These are phyloP conservation scores for Diorhabda elongata DNA, from an alignment of 1,140 invertebrate species.

Conservation along the genomic window DNA sequence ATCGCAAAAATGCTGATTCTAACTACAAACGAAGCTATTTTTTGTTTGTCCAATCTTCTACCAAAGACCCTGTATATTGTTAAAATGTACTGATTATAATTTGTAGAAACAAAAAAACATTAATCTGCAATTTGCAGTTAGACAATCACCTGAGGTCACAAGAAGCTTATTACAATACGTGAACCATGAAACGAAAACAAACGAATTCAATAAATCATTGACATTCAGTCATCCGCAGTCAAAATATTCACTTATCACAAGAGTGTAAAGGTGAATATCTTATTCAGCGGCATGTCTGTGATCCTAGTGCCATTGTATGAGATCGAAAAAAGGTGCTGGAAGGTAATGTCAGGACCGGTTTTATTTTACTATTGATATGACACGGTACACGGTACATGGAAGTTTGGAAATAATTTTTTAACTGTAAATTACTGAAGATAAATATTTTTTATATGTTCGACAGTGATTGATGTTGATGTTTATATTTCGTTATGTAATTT, in stretches of 20 bases:
- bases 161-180: background rate
- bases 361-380: background rate
- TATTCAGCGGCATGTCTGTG: conserved; percentile 17
- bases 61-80: too few relatives aligned
- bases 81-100: too few relatives aligned
- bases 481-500: too few relatives aligned
- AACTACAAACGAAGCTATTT: too few relatives aligned
- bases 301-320: conserved; percentile 21
- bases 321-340: conserved; percentile 16
- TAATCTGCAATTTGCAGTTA: background rate
- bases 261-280: conserved; percentile 29
- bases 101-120: too few relatives aligned
- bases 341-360: conserved; percentile 12
- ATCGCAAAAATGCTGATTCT: too few relatives aligned
- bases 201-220: conserved; percentile 21
- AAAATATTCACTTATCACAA: conserved; percentile 26
- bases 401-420: too few relatives aligned
- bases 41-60: too few relatives aligned
- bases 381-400: too few relatives aligned
- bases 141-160: background rate
- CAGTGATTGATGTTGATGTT: too few relatives aligned
- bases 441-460: too few relatives aligned
- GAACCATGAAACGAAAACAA: background rate
- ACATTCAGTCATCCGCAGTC: conserved; percentile 10
- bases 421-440: too few relatives aligned